Base-by-base conservation (phyloP, 2,888 invertebrate genomes). In the Phalangium opilio region DNA sequence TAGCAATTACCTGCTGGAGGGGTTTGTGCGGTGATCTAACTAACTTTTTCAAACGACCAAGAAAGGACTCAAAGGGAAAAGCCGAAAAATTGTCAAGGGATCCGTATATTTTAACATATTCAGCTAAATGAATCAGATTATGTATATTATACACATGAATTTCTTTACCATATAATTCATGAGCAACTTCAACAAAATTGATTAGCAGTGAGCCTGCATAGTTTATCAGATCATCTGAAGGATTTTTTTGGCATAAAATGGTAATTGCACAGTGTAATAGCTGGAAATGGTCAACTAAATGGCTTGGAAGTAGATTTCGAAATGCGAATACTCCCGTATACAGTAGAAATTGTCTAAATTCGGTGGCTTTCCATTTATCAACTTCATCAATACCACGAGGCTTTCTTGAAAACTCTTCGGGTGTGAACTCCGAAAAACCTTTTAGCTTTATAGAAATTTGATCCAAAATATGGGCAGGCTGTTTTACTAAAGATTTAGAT, bases 81-180 rank as follows among this genome's bases (percentile, higher is more conserved):
- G 20, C 18, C 11, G 20, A 20, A 3, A 41, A 41, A 10, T 10
- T 41, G 14, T 41, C 42, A 5, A 42, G 27, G 10, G 42, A 21
- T 2, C 42, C 42, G n/a, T 27, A 42, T 42, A 15, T 42, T 42
- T 21, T 19, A 14, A 27, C 42, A 42, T 42, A 15, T 12, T 42
- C 17, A 11, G 32, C 27, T 27, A 3, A 27, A 21, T 42, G 42
- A 27, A 42, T 21, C 7, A 42, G 14, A n/a, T 21, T n/a, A 42
- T 42, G 42, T 12, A 42, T 32, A 3, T 42, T 42, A n/a, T 42
- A 21, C 15, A 32, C 21, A 42, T 14, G 21, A 10, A 42, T 27
- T 2, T 32, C 3, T 21, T 18, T 20, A 11, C 42, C 42, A 27
- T 42, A 42, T 4, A 42, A 18, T 32, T 21, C n/a, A 21, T 14